phyloP scores from a whole-genome alignment of 1,140 invertebrate genomes.

The Drosophila obscura region DNA sequence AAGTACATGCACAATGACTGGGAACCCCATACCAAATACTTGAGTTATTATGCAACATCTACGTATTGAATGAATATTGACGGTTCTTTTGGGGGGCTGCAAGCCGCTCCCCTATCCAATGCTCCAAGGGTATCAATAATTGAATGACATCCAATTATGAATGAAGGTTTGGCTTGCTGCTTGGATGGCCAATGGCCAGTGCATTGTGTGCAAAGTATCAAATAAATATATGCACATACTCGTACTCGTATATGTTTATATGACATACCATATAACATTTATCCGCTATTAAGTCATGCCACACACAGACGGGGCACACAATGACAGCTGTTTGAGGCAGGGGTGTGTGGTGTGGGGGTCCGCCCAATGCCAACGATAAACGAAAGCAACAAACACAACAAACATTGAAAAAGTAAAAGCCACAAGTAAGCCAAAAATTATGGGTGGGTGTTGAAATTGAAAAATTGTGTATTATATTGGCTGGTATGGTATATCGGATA shows the following conservation, averaged over 20 bases:
- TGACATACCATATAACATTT: slow-evolving; percentile 60
- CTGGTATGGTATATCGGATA: too few species aligned
- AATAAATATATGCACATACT: neutral
- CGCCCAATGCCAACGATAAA: slow-evolving; percentile 66
- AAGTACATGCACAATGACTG: too few species aligned
- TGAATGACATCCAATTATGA: slow-evolving; percentile 7
- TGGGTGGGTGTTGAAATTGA: slow-evolving; percentile 80
- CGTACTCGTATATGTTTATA: slow-evolving; percentile 2
- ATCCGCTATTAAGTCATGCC: slow-evolving; percentile 75
- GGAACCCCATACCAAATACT: neutral
- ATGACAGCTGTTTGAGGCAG: slow-evolving; percentile 60
- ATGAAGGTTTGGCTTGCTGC: neutral
- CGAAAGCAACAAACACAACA: slow-evolving; percentile 36
- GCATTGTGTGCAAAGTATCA: slow-evolving; percentile 51
- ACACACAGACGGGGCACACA: slow-evolving; percentile 32
- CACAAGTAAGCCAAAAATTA: slow-evolving; percentile 78
- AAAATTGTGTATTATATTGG: slow-evolving; percentile 50
- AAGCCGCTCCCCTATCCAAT: too few species aligned
- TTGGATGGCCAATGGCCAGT: slow-evolving; percentile 16
- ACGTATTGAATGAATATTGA: neutral
- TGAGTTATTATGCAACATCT: neutral
- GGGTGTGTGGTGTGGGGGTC: too few species aligned
- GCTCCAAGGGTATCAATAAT: slow-evolving; percentile 10
- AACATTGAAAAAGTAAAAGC: slow-evolving; percentile 36
- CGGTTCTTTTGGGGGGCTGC: neutral